Conservation (phyloP, 2,888 invertebrate species). For the Habroteleia sp. region DNA sequence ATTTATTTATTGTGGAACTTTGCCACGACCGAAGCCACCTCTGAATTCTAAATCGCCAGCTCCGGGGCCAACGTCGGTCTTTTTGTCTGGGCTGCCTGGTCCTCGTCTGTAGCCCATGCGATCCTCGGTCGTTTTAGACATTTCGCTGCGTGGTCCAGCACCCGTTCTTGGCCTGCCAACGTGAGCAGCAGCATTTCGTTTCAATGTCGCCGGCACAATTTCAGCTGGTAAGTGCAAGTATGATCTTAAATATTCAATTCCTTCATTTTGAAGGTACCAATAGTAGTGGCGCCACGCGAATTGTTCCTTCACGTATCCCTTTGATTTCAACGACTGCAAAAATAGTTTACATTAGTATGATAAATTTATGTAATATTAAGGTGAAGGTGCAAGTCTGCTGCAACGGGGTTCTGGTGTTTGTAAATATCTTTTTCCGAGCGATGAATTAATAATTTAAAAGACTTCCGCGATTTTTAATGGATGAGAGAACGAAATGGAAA, state of each 20-base stretch:
- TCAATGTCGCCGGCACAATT: slow-evolving; percentile 98
- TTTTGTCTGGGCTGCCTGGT: slow-evolving; percentile 90
- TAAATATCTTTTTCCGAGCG: too few relatives aligned
- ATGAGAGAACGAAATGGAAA: too few relatives aligned
- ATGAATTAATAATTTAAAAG: too few relatives aligned
- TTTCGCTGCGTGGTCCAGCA: slow-evolving; percentile 86
- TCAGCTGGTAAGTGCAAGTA: slow-evolving; percentile 98
- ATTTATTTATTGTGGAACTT: too few relatives aligned
- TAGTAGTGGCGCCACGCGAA: slow-evolving; percentile 99
- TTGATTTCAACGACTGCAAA: slow-evolving; percentile 92
- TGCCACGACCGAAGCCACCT: slow-evolving; percentile 81
- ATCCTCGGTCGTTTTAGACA: slow-evolving; percentile 89
- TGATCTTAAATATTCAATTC: slow-evolving; percentile 97
- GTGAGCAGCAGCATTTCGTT: slow-evolving; percentile 93
- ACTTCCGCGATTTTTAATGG: too few relatives aligned
- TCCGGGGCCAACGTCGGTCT: slow-evolving; percentile 98
- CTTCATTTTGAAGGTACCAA: slow-evolving; percentile 99
- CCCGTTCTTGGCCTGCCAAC: slow-evolving; percentile 90
- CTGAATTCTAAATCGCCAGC: slow-evolving; percentile 95
- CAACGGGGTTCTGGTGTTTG: too few relatives aligned
- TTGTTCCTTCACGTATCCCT: slow-evolving; percentile 99
- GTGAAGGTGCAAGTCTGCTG: too few relatives aligned
- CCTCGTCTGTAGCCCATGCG: slow-evolving; percentile 91
- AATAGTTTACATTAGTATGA: too few relatives aligned
- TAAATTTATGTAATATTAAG: too few relatives aligned